These are phyloP conservation scores for Spea hammondii DNA, from an alignment of 2,797 vertebrate species.

Conservation along the genomic window DNA sequence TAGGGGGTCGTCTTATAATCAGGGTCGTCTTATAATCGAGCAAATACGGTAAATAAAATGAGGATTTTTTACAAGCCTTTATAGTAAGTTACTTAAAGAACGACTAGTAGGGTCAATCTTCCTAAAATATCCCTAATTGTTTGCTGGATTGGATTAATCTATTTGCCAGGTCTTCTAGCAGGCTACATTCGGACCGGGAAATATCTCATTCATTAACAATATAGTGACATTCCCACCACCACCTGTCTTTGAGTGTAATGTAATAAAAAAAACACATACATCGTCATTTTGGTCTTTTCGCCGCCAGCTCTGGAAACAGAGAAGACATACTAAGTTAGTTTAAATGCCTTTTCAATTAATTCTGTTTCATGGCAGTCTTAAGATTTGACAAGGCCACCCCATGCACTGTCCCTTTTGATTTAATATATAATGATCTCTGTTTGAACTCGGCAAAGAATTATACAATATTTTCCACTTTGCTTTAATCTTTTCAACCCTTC, in stretches of 20 bases:
- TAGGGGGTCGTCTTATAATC: too few relatives aligned
- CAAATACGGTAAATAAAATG: too few relatives aligned
- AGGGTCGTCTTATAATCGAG: too few relatives aligned
- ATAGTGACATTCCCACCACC: too few relatives aligned
- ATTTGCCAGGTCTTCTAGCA: too few relatives aligned
- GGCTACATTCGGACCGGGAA: too few relatives aligned
- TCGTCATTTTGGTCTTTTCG: constrained; percentile 77
- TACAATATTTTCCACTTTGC: constrained; percentile 17
- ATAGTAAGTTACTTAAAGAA: too few relatives aligned
- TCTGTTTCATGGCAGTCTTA: constrained; percentile 42
- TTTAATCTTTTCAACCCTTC: constrained; percentile 38
- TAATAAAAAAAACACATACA: constrained; percentile 75
- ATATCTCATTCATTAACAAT: too few relatives aligned
- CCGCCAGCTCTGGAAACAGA: constrained; percentile 78
- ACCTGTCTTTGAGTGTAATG: background rate
- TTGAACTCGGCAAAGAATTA: constrained; percentile 43
- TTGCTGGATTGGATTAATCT: too few relatives aligned
- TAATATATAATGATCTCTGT: constrained; percentile 25
- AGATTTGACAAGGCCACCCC: constrained; percentile 30
- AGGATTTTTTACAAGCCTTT: too few relatives aligned
- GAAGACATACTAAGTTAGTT: constrained; percentile 69
- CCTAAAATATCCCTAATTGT: too few relatives aligned
- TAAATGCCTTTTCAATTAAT: constrained; percentile 33
- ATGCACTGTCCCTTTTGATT: constrained; percentile 51
- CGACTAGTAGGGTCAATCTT: too few relatives aligned